These are phyloP conservation scores for Aegithalos caudatus DNA, from an alignment of 2,113 vertebrate species.

Conservation along the genomic window DNA sequence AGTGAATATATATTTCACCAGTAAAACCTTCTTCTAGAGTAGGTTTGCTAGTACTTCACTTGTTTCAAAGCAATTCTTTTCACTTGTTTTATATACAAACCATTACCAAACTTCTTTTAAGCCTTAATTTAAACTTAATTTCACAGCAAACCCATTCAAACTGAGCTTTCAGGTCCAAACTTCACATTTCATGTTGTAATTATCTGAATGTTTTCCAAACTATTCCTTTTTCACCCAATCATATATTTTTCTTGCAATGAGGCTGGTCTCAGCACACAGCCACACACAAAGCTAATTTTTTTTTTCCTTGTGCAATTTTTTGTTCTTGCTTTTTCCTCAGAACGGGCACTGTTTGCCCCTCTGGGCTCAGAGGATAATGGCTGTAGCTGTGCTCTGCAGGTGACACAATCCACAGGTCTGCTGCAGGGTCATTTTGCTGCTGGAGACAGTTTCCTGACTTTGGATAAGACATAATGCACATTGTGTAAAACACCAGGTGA, in stretches of 20 bases:
- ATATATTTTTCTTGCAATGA: rapidly evolving
- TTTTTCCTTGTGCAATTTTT: not conserved
- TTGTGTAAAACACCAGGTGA: not conserved
- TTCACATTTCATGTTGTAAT: not conserved
- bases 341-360: not conserved
- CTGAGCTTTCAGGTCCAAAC: not conserved
- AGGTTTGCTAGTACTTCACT: not conserved
- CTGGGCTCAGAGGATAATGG: not conserved
- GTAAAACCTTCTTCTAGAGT: not conserved
- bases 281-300: not conserved
- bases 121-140: not conserved
- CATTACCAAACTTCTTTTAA: not conserved
- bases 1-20: not conserved
- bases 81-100: not conserved
- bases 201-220: not conserved
- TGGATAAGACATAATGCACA: not conserved
- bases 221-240: not conserved
- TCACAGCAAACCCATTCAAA: not conserved
- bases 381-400: not conserved
- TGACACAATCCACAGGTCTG: not conserved
- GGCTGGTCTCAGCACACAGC: not conserved
- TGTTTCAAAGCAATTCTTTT: not conserved
- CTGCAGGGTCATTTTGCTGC: not conserved
- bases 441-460: not conserved
- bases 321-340: not conserved